Evolutionary conservation across 92 coral and sea anemone species (phyloP), one percentile per base, ranked within the genome.

Genomic region (Siderastrea siderea): DNA sequence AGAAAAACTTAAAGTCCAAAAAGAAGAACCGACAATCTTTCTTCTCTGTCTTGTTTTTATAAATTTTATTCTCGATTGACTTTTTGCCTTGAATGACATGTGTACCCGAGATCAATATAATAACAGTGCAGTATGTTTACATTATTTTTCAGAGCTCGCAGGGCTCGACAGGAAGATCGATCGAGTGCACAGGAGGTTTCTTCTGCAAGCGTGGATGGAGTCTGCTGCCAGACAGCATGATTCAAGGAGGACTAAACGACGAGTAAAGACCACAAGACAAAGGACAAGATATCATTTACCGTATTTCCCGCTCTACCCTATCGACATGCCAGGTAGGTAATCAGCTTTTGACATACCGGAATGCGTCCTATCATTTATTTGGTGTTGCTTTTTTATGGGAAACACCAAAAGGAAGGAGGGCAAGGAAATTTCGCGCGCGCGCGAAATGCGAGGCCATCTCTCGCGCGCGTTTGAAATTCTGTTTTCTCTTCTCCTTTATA

Each of bases 291-390:
- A 44, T 51, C 46, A n/a, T 52, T 45, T 84, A 17, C 87, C 87
- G 2, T 38, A 73, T 16, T 84, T 71, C 61, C 87, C 87, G 1
- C 87, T 84, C 10, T 84, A 84, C 45, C 72, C 72, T 49, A 84
- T 84, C 15, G 87, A 84, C 71, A 3, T 84, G 19, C 81, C 87
- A n/a, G 87, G 87, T 74, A 74, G 7, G 80, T 63, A 16, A 5
- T 14, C 49, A 26, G 38, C 45, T 82, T 63, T 10, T 58, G 38
- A 26, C 38, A 26, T 26, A 26, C 0, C 38, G 38, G 38, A 53
- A 53, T 53, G 57, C 57, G 57, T 53, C 10, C 57, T 53, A 6
- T 53, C 57, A 10, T 53, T 53, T 53, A 6, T 5, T 53, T 53
- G 6, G 6, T 53, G 57, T 53, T 53, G 7, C 1, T 5, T 10